phyloP scores from a whole-genome alignment of 2,888 invertebrate species.

The Maniola hyperantus region DNA sequence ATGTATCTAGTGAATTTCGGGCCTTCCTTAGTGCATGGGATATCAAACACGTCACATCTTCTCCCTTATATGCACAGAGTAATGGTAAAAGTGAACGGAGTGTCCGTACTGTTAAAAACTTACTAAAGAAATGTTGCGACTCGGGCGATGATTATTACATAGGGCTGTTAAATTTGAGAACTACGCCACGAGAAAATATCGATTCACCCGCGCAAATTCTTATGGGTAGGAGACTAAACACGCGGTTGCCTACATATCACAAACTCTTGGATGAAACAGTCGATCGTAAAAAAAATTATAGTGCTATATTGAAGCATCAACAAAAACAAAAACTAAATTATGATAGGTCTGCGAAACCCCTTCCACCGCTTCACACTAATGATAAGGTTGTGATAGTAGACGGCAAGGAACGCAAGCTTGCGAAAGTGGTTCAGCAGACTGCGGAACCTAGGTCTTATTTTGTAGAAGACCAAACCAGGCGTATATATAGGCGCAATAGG shows the following conservation, averaged over 20 bases:
- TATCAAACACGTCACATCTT: slow-evolving; percentile 31
- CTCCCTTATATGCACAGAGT: slow-evolving; percentile 34
- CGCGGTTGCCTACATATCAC: slow-evolving; percentile 24
- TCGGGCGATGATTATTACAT: slow-evolving; percentile 32
- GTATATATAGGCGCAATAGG: background rate
- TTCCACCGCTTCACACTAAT: background rate
- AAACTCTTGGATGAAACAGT: background rate
- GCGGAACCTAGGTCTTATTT: background rate
- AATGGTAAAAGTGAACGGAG: slow-evolving; percentile 36
- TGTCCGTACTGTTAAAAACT: slow-evolving; percentile 34
- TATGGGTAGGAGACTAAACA: slow-evolving; percentile 37
- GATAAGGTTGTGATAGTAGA: background rate
- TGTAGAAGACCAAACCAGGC: no score
- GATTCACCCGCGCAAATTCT: slow-evolving; percentile 33
- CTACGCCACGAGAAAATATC: slow-evolving; percentile 27
- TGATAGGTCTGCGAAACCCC: background rate
- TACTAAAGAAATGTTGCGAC: slow-evolving; percentile 28
- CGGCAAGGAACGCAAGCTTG: background rate
- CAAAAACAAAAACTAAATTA: background rate
- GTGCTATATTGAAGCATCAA: background rate
- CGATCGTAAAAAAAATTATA: background rate
- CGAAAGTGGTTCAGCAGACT: background rate
- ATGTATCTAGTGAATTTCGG: slow-evolving; percentile 33
- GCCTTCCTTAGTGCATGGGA: slow-evolving; percentile 32
- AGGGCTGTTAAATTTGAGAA: slow-evolving; percentile 34